Evolutionary conservation across 2,888 invertebrate genomes (phyloP).

Genomic region (Iselma pallidipennis): DNA sequence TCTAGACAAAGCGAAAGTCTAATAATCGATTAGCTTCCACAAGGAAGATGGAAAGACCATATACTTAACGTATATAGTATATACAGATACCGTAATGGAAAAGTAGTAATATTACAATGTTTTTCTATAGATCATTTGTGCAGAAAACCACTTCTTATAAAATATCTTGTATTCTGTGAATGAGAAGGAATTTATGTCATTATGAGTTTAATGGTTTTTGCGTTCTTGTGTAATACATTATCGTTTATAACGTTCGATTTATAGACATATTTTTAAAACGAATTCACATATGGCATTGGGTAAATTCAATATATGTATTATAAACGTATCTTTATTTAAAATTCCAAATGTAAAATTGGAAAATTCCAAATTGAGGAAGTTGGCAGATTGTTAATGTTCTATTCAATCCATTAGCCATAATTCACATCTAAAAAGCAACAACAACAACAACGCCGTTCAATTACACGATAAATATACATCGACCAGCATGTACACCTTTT

Average conservation of each 20-base stretch:
- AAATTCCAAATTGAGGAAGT: background rate
- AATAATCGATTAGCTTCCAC: background rate
- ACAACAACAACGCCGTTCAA: conserved; percentile 19
- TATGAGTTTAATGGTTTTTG: background rate
- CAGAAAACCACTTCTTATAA: background rate
- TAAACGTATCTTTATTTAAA: background rate
- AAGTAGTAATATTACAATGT: background rate
- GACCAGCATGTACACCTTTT: conserved; percentile 19
- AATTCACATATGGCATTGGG: conserved; percentile 1
- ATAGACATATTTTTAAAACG: background rate
- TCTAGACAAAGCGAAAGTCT: conserved; percentile 1
- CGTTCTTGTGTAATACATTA: background rate
- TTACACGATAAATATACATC: conserved; percentile 19
- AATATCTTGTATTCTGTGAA: background rate
- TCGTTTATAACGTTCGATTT: background rate
- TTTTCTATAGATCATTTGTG: background rate
- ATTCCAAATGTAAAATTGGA: background rate
- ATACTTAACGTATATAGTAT: background rate
- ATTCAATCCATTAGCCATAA: conserved; percentile 14
- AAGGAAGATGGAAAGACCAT: background rate
- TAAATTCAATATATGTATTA: no score
- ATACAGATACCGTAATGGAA: background rate
- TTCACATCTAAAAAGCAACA: conserved; percentile 15
- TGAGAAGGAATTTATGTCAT: background rate
- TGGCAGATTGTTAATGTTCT: background rate